Evolutionary conservation across 23 tunicate genomes (phyloP).

Genomic region (Aplidium turbinatum): DNA sequence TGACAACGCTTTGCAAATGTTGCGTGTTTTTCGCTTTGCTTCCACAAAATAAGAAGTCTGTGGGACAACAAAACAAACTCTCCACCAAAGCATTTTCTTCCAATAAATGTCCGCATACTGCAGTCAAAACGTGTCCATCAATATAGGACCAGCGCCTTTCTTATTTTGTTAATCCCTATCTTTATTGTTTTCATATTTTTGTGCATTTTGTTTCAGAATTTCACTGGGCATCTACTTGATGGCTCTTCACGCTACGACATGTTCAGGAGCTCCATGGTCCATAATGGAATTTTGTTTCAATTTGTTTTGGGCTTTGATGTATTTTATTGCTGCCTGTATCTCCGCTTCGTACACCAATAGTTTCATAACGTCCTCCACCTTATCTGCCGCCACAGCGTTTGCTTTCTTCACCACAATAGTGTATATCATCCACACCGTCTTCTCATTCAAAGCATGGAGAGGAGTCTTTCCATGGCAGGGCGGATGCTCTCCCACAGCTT

Average conservation of each 20-base stretch:
- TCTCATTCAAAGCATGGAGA: conserved; percentile 58
- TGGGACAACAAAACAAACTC: too few relatives aligned
- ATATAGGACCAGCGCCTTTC: too few relatives aligned
- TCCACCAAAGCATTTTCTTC: too few relatives aligned
- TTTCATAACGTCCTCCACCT: not conserved
- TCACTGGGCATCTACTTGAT: conserved; percentile 58
- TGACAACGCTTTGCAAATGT: too few relatives aligned
- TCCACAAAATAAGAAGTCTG: too few relatives aligned
- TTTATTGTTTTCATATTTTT: too few relatives aligned
- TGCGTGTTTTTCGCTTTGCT: too few relatives aligned
- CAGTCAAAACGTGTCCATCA: too few relatives aligned
- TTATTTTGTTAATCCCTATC: too few relatives aligned
- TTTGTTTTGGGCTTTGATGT: conserved; percentile 56
- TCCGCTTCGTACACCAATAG: conserved; percentile 39
- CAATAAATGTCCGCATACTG: too few relatives aligned
- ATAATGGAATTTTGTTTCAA: conserved; percentile 65
- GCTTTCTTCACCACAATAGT: conserved; percentile 58
- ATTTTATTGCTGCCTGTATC: conserved; percentile 75
- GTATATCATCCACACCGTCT: conserved; percentile 46
- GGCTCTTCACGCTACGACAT: conserved; percentile 32
- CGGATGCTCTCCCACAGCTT: conserved; percentile 2
- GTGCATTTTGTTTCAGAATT: conserved; percentile 49
- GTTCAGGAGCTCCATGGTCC: conserved; percentile 68
- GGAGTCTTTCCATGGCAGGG: conserved; percentile 47
- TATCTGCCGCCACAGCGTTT: conserved; percentile 61